Base-by-base conservation (phyloP, 2,113 vertebrate genomes). In the Otolemur garnettii region DNA sequence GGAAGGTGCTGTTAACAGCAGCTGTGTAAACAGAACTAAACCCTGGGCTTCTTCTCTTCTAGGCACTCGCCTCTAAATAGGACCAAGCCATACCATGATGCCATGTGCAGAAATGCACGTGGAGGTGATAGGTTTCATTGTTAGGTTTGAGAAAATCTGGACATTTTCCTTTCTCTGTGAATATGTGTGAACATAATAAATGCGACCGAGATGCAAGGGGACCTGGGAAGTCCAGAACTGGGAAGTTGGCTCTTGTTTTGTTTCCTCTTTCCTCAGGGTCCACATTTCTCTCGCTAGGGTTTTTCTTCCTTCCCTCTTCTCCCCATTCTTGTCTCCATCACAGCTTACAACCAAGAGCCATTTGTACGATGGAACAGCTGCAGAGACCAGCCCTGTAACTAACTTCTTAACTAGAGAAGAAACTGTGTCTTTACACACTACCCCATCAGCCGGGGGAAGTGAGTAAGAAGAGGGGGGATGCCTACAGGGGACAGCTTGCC, bases 1-100 rank as follows among this genome's bases (percentile, higher is more conserved):
- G 28, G 83, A 78, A 92, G 53, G 83, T 12, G 92, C 80, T 80
- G 62, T 87, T 62, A 38, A 60, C 19, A 2, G 90, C 97, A 91
- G 97, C 97, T 97, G 95, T 93, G 71, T 92, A 95, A 97, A 97
- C 89, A 97, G 80, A 97, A 94, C 86, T 95, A 83, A 98, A 95
- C 95, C 97, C 7, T 24, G 38, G 8, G 26, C 84, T 84, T 92
- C 66, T 93, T 55, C 77, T 84, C 42, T 92, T 69, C 35, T 66
- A 90, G 80, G 74, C 11, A 3, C 19, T 90, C 59, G 74, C 18
- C 81, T 72, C 81, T 62, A 28, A 64, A n/a, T 30, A 64, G 60
- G 66, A 88, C 78, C 69, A 71, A 42, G 26, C 71, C 15, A 10
- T 35, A 72, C 21, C 42, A 0, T 35, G 38, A 81, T 18, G 22